Conservation (phyloP, 2,888 invertebrate species). For the Lepetodrilus schrolli region DNA sequence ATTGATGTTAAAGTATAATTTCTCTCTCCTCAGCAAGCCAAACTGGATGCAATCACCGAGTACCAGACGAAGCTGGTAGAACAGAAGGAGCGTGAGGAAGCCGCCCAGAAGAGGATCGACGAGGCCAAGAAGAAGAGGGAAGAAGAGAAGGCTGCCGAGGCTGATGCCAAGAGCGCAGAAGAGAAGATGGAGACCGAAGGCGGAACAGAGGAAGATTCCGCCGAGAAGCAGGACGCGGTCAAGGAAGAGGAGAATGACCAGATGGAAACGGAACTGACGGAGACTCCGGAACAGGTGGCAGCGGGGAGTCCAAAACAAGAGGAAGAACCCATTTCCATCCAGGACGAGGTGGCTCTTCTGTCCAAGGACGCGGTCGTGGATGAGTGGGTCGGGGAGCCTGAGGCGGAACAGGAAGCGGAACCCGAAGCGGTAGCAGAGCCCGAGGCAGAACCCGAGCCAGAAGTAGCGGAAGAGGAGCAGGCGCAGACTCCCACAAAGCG, state of each 20-base stretch:
- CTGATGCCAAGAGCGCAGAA: slow-evolving; percentile 54
- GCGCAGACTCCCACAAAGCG: neutral
- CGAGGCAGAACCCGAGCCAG: neutral
- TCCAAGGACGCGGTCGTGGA: neutral
- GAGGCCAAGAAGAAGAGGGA: slow-evolving; percentile 41
- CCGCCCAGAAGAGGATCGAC: slow-evolving; percentile 37
- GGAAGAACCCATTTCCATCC: neutral
- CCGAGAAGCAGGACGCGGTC: neutral
- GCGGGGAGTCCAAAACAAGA: neutral
- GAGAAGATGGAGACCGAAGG: slow-evolving; percentile 69
- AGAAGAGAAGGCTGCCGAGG: slow-evolving; percentile 57
- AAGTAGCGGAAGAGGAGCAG: neutral
- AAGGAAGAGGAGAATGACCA: neutral
- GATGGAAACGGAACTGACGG: neutral
- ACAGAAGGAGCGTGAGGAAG: neutral
- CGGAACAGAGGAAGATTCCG: neutral
- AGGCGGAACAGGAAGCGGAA: neutral
- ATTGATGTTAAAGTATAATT: no score
- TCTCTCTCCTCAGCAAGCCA: neutral
- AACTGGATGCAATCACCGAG: slow-evolving; percentile 1
- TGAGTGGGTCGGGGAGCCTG: neutral
- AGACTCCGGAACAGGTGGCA: neutral
- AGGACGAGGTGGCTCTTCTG: neutral
- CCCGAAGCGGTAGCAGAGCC: neutral
- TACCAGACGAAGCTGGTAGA: neutral